phyloP scores from a whole-genome alignment of 2,888 invertebrate species.

The Leptinotarsa tumamoca region DNA sequence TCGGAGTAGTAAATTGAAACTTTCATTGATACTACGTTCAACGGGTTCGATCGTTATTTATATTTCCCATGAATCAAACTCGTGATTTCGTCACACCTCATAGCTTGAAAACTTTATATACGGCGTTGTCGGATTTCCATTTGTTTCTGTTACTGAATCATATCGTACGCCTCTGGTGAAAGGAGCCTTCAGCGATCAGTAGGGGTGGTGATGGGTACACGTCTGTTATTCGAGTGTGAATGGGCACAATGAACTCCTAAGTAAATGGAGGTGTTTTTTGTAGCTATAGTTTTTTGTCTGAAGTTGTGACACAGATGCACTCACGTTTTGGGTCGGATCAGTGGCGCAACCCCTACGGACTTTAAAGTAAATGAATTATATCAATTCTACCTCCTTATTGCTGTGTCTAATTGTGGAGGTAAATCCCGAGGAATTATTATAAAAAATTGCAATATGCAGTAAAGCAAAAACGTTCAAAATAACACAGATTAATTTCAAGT shows the following conservation, averaged over 20 bases:
- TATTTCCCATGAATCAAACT: conserved; percentile 11
- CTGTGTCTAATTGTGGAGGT: too few relatives aligned
- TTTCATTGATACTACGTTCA: conserved; percentile 4
- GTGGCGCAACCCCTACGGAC: background rate
- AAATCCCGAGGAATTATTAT: too few relatives aligned
- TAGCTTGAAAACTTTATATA: background rate
- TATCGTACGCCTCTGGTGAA: conserved; percentile 4
- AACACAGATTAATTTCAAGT: too few relatives aligned
- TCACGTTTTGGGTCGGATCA: background rate
- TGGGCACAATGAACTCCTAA: conserved; percentile 1
- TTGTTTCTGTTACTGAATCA: background rate
- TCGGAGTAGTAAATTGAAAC: background rate
- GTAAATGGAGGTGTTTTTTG: background rate
- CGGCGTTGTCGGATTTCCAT: background rate
- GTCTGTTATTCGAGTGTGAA: background rate
- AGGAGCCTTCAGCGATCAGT: background rate
- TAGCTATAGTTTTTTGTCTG: background rate
- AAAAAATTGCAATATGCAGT: too few relatives aligned
- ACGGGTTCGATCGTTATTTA: conserved; percentile 2
- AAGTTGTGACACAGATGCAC: background rate
- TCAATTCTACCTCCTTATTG: background rate
- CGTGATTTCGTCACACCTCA: conserved; percentile 18
- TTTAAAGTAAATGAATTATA: background rate
- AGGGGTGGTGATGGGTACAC: background rate
- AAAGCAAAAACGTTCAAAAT: too few relatives aligned